Evolutionary conservation across 2,888 invertebrate genomes (phyloP).

Genomic region (Amphipyra berbera): DNA sequence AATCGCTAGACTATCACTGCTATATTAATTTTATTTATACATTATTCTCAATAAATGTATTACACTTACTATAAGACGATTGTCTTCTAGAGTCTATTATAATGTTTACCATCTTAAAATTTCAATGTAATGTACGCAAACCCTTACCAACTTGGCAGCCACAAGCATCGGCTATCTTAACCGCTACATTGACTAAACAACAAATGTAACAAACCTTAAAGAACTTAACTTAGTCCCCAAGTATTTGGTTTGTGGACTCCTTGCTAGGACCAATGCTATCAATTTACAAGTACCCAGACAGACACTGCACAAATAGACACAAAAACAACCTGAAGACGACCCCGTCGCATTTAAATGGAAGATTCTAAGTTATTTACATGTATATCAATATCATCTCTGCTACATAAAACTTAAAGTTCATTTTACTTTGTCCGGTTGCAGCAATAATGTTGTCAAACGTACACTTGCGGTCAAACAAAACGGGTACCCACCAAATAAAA

Average conservation of each 20-base stretch:
- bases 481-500: constrained; percentile 70
- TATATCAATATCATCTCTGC: constrained; percentile 43
- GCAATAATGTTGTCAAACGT: constrained; percentile 60
- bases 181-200: constrained; percentile 29
- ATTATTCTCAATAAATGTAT: too few relatives aligned
- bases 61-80: too few relatives aligned
- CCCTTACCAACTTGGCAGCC: constrained; percentile 1
- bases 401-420: constrained; percentile 29
- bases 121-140: too few relatives aligned
- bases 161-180: constrained; percentile 21
- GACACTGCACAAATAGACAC: constrained; percentile 67
- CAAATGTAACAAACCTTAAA: constrained; percentile 35
- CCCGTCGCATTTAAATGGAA: constrained; percentile 61
- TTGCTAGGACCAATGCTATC: constrained; percentile 65
- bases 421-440: constrained; percentile 29
- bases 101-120: too few relatives aligned
- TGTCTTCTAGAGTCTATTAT: too few relatives aligned
- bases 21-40: too few relatives aligned
- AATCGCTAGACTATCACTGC: too few relatives aligned
- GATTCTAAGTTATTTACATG: constrained; percentile 44
- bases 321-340: constrained; percentile 63
- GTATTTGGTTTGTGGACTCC: constrained; percentile 38
- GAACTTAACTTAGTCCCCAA: constrained; percentile 48
- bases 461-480: constrained; percentile 68
- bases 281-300: constrained; percentile 71